Percentiles rank a stretch among this genome's conserved stretches.
Conservation (phyloP, 92 coral and sea anemone species). For the Meandrina meandrites region DNA sequence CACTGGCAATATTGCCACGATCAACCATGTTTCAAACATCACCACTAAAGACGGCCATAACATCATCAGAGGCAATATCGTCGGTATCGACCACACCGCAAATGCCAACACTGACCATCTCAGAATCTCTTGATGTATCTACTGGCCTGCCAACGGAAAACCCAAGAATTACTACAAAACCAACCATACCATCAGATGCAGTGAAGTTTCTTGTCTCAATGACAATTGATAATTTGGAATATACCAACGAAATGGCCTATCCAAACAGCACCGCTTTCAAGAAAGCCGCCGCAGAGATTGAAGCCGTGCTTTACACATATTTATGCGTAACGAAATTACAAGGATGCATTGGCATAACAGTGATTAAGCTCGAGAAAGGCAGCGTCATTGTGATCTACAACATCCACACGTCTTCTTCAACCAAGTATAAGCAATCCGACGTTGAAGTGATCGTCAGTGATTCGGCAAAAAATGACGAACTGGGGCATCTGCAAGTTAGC, state of each 20-base stretch:
- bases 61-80: not conserved
- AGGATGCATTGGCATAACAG: not conserved
- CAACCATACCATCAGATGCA: not conserved
- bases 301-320: not conserved
- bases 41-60: too few relatives aligned
- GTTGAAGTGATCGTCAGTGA: not conserved
- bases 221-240: not conserved
- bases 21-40: not conserved
- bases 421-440: not conserved
- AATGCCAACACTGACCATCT: not conserved
- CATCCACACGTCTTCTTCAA: not conserved
- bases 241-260: slow-evolving; percentile 4
- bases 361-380: not conserved
- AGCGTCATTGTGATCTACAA: not conserved
- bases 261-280: not conserved
- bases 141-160: not conserved
- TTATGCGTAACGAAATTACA: not conserved
- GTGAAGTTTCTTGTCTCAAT: not conserved
- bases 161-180: not conserved
- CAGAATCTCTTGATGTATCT: not conserved
- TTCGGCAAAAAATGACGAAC: not conserved
- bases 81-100: not conserved
- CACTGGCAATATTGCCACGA: not conserved
- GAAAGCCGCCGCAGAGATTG: not conserved
- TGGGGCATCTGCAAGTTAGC: not conserved